Evolutionary conservation across 1,140 invertebrate species (phyloP), one percentile per base, ranked within the genome.

Genomic region (Hestina assimilis): DNA sequence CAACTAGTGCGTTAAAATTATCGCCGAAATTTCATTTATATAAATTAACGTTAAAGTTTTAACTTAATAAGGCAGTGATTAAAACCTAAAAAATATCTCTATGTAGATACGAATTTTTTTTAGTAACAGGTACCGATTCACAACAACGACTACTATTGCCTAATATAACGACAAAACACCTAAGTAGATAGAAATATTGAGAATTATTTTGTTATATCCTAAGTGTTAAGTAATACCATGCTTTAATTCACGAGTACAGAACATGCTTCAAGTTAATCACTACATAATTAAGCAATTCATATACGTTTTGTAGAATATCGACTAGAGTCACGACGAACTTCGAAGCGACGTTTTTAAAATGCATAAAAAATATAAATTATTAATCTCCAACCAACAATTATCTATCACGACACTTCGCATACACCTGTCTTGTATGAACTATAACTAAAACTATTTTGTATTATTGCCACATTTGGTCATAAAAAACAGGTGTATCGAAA

Each of bases 371-470:
- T 59, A 58, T 48, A 42, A 67, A 58, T 35, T 41, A 53, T 43
- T 38, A 28, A 43, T 24, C 19, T 28, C 14, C 35, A 47, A 57
- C 60, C 38, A 50, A 41, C 46, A 52, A 31, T 43, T 51, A 8
- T 11, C 41, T 46, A 46, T 9, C 17, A 47, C 41, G 12, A 52
- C 5, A 59, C 50, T 35, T 33, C 48, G 38, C 26, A 54, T 35
- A 68, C 75, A 69, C 67, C 68, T 73, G 66, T 62, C 72, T 71
- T 48, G 67, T 68, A 78, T 52, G 21, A 63, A 62, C 52, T 33
- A 66, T 55, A 3, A 31, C 57, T 66, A 54, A 48, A 69, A 38
- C 60, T 71, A 69, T 43, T 56, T 72, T 59, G 47, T 71, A 69
- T 72, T 72, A 72, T 68, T 66, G 60, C 63, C 59, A 53, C 50